Evolutionary conservation across 2,888 invertebrate genomes (phyloP).

Genomic region (Balanococcus diminutus): DNA sequence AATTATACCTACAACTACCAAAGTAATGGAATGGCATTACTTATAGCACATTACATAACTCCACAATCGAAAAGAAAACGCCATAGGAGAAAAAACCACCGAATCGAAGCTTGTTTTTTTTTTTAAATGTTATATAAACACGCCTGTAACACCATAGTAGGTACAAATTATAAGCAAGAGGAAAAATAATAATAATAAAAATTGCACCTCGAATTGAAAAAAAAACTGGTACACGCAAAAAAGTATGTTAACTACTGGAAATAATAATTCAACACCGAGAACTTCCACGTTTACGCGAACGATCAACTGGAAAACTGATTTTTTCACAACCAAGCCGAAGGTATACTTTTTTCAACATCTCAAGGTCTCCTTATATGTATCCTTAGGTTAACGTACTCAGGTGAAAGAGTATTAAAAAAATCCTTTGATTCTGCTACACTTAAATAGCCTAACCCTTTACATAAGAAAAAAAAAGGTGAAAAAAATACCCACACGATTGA

Average conservation of each 20-base stretch:
- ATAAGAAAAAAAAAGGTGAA: background rate
- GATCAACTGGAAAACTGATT: background rate
- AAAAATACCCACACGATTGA: background rate
- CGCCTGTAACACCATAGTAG: background rate
- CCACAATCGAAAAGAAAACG: background rate
- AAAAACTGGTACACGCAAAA: background rate
- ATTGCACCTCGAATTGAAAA: background rate
- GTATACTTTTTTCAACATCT: background rate
- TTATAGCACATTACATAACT: background rate
- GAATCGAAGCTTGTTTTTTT: background rate
- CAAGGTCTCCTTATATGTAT: background rate
- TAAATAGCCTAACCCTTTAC: background rate
- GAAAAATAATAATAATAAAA: background rate
- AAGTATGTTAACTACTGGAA: background rate
- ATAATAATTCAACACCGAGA: background rate
- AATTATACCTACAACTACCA: background rate
- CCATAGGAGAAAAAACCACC: background rate
- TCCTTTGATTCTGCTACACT: background rate
- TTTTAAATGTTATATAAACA: background rate
- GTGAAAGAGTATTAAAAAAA: background rate
- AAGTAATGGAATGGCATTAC: too few species aligned
- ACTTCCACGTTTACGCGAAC: conserved; percentile 5
- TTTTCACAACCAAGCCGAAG: background rate
- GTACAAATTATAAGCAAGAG: background rate
- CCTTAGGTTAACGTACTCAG: conserved; percentile 18